Base-by-base conservation (phyloP, 2,888 invertebrate genomes). In the Rhagonycha lutea region DNA sequence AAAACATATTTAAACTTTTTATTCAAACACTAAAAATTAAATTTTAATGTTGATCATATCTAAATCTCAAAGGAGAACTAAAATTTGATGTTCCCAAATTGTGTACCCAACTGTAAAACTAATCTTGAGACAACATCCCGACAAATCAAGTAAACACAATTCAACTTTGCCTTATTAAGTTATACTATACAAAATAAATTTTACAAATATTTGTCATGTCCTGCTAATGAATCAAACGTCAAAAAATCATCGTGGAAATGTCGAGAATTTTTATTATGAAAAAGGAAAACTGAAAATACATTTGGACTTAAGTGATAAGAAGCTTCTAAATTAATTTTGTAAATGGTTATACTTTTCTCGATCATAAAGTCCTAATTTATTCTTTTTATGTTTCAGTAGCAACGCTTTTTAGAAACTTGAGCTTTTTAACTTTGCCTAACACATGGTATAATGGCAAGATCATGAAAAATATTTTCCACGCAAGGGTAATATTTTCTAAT, bases 111-210 rank as follows among this genome's bases (percentile, higher is more conserved):
- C 61, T 28, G 14, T 29, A 71, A 29, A 26, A 14, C 70, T 70
- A 70, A 70, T 70, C 70, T 63, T 70, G 28, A 26, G 62, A 24
- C 60, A 70, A 70, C 63, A 29, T 47, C 63, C 70, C 63, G 24
- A 71, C 70, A 71, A 18, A 71, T 71, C 63, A 71, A 28, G 70
- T 65, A 65, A 65, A 65, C 63, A 65, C 63, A 65, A 65, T 65
- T 65, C 63, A 65, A 65, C 63, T 65, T 47, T 65, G 11, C 63
- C 18, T 65, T 65, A 65, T 24, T 65, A 65, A 24, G 14, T 65
- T 65, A 24, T 23, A 12, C 1, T 24, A n/a, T 24, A 23, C 63
- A 12, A 24, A 65, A 65, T 24, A 24, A 65, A 65, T 65, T 65
- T 65, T 26, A n/a, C 24, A 65, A 24, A 24, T 26, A 65, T 62